Conservation (phyloP, 2,113 vertebrate species). For the Nycticryphes semicollaris region DNA sequence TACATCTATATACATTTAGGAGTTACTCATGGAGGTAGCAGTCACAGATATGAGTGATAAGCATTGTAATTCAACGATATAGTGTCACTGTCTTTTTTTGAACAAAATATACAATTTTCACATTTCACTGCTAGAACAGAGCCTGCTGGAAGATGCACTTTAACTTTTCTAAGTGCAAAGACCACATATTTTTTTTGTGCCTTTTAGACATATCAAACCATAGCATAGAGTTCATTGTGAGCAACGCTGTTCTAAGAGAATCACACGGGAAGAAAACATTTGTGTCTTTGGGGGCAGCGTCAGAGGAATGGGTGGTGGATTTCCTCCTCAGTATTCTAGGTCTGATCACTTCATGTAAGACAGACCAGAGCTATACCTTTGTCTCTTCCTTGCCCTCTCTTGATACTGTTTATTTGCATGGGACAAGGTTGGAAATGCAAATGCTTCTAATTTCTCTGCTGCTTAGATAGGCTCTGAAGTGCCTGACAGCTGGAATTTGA, state of each 20-base stretch:
- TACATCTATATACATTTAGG: neutral
- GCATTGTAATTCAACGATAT: neutral
- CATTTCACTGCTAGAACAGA: neutral
- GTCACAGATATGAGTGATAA: neutral
- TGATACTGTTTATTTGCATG: neutral
- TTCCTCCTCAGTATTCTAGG: neutral
- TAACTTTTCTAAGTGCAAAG: neutral
- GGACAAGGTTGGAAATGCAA: neutral
- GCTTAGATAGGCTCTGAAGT: neutral
- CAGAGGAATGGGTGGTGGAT: neutral
- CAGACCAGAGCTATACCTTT: neutral
- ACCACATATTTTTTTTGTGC: neutral
- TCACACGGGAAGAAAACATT: neutral
- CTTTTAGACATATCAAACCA: neutral
- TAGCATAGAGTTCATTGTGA: neutral
- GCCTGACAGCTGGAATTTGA: neutral
- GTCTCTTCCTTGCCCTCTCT: neutral
- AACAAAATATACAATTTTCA: neutral
- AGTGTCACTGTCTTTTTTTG: neutral
- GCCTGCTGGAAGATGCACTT: neutral
- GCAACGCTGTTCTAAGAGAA: neutral
- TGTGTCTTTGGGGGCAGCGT: neutral
- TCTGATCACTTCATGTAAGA: neutral
- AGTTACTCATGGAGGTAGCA: neutral
- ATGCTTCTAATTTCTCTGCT: neutral